phyloP scores from a whole-genome alignment of 2,888 invertebrate species.

The Laothoe populi region DNA sequence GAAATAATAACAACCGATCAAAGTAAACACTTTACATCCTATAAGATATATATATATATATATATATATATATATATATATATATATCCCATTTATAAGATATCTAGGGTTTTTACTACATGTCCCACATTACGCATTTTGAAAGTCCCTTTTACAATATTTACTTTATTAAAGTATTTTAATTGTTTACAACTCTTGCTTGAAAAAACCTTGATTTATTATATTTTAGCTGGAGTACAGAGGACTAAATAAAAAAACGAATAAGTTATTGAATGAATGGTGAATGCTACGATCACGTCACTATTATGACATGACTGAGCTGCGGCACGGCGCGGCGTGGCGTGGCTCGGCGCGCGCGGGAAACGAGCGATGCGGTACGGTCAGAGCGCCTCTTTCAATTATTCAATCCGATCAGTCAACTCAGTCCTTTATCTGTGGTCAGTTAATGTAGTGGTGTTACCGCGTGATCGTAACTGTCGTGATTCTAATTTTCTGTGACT shows the following conservation, averaged over 20 bases:
- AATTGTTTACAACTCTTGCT: too few relatives aligned
- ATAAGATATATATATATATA: too few relatives aligned
- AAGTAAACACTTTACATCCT: too few relatives aligned
- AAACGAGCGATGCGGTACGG: neutral
- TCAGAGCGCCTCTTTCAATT: slow-evolving; percentile 41
- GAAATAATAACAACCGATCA: too few relatives aligned
- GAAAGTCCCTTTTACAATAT: too few relatives aligned
- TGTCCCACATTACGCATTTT: too few relatives aligned
- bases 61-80: too few relatives aligned
- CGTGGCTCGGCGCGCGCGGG: too few relatives aligned
- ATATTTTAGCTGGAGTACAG: neutral
- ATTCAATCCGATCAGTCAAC: slow-evolving; percentile 36
- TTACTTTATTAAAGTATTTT: too few relatives aligned
- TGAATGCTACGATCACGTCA: neutral
- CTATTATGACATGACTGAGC: slow-evolving; percentile 20
- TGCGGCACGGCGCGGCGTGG: slow-evolving; percentile 26
- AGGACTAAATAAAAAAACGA: neutral
- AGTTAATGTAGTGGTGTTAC: slow-evolving; percentile 56
- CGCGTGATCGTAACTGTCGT: slow-evolving; percentile 68
- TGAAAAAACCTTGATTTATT: too few relatives aligned
- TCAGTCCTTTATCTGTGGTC: slow-evolving; percentile 51
- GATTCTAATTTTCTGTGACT: slow-evolving; percentile 45
- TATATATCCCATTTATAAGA: too few relatives aligned
- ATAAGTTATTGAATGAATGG: neutral
- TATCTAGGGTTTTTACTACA: too few relatives aligned